Percentiles rank a stretch among this genome's conserved stretches.
Evolutionary conservation across 2,113 vertebrate genomes (phyloP).

Genomic region (Tupaia tana): DNA sequence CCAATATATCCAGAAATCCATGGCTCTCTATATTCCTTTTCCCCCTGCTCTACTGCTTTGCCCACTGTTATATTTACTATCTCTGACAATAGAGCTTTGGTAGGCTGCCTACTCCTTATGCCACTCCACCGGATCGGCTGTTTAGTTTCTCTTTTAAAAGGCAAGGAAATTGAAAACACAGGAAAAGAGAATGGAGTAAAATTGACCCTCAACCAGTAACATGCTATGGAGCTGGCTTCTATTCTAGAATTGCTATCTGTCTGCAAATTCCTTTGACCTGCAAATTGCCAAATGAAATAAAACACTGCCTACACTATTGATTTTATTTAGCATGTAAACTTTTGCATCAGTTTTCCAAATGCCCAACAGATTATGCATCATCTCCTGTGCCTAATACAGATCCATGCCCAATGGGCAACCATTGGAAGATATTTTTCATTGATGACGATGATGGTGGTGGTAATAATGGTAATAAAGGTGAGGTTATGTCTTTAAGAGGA

Average conservation of each 20-base stretch:
- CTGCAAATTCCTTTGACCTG: background rate
- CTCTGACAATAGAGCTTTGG: background rate
- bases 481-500: background rate
- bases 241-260: background rate
- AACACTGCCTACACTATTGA: background rate
- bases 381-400: background rate
- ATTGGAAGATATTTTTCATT: background rate
- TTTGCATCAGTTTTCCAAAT: background rate
- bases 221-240: background rate
- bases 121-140: background rate
- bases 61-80: background rate
- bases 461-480: background rate
- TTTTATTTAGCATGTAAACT: background rate
- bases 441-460: background rate
- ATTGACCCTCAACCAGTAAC: background rate
- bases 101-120: background rate
- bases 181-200: background rate
- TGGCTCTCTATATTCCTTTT: background rate
- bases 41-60: slow-evolving; percentile 58
- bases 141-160: background rate
- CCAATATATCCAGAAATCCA: slow-evolving; percentile 59
- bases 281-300: background rate
- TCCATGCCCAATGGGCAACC: background rate
- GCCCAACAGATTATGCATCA: background rate
- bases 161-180: background rate